Evolutionary conservation across 1,140 invertebrate species (phyloP).

Genomic region (Brachionus asplanchnoidis): DNA sequence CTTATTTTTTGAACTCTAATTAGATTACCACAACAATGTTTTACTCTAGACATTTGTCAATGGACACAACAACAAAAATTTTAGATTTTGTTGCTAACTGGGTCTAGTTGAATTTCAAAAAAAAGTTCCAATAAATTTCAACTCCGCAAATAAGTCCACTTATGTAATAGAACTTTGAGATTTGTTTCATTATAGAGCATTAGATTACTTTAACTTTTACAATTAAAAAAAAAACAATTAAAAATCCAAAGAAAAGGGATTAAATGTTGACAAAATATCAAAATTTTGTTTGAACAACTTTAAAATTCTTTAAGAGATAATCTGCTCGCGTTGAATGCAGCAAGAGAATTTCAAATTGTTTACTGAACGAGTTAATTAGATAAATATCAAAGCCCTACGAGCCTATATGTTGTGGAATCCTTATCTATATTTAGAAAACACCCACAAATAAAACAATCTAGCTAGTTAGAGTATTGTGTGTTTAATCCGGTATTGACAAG

Average conservation of each 20-base stretch:
- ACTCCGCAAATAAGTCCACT: background rate
- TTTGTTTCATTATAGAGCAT: background rate
- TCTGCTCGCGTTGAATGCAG: background rate
- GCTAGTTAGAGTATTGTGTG: background rate
- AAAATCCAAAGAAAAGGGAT: slow-evolving; percentile 17
- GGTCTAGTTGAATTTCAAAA: background rate
- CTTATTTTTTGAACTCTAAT: slow-evolving; percentile 40
- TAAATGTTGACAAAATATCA: slow-evolving; percentile 25
- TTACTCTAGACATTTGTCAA: background rate
- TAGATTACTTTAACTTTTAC: background rate
- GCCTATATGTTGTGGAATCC: background rate
- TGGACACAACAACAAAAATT: no score
- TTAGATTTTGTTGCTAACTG: no score
- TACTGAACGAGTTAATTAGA: slow-evolving; percentile 29
- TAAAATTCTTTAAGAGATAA: background rate
- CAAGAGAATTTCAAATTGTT: background rate
- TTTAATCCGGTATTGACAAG: background rate
- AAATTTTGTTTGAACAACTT: slow-evolving; percentile 25
- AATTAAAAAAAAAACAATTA: background rate
- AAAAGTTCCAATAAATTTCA: slow-evolving; percentile 26
- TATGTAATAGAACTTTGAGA: background rate
- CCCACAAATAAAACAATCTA: slow-evolving; percentile 27
- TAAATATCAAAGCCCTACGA: slow-evolving; percentile 14
- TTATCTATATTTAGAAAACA: slow-evolving; percentile 30
- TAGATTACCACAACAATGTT: background rate